Percentiles rank a stretch among this genome's conserved stretches.
Evolutionary conservation across 2,113 vertebrate species (phyloP).

Genomic region (Podilymbus podiceps): DNA sequence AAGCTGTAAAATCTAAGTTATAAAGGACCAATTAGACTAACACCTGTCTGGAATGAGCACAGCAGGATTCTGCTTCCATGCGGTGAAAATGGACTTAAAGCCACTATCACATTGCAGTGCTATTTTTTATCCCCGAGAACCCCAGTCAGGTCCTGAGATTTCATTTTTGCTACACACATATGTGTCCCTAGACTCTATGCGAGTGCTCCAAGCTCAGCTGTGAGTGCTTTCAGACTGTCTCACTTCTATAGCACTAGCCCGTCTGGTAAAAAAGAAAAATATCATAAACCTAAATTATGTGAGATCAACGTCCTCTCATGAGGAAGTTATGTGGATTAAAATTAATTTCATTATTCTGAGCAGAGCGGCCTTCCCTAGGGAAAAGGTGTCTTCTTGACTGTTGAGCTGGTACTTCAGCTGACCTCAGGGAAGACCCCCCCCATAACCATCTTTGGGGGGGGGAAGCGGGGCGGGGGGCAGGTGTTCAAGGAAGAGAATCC

Average conservation of each 20-base stretch:
- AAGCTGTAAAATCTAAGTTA: neutral
- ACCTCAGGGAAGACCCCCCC: neutral
- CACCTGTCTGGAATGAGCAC: neutral
- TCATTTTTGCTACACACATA: neutral
- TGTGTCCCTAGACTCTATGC: neutral
- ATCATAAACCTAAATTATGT: neutral
- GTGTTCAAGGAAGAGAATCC: neutral
- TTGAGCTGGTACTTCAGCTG: neutral
- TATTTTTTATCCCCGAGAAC: neutral
- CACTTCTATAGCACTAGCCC: neutral
- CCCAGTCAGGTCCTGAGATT: neutral
- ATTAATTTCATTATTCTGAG: neutral
- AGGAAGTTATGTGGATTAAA: neutral
- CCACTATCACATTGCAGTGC: neutral
- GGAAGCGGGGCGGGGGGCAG: fast-evolving
- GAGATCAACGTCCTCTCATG: neutral
- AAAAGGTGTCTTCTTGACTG: neutral
- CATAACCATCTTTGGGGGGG: neutral
- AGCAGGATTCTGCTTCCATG: neutral
- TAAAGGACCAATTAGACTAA: constrained; percentile 32
- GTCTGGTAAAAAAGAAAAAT: neutral
- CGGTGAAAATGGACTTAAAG: constrained; percentile 11
- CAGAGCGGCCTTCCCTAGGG: neutral
- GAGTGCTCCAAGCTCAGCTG: neutral
- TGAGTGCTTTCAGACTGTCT: neutral